Evolutionary conservation across 2,797 vertebrate genomes (phyloP).

Genomic region (Balearica regulorum): DNA sequence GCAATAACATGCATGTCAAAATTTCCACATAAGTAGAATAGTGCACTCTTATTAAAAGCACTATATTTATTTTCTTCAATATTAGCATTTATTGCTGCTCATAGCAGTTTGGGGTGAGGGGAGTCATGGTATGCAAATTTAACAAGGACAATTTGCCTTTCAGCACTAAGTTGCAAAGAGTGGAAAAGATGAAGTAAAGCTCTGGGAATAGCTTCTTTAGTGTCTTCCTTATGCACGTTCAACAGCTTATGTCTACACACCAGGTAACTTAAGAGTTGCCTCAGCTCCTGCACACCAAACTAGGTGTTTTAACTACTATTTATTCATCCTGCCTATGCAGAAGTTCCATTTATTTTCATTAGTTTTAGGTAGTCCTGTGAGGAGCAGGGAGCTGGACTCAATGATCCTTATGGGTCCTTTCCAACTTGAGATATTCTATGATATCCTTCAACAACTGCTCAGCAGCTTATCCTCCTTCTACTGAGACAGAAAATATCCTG

Average conservation of each 20-base stretch:
- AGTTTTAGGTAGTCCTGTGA: too few species aligned
- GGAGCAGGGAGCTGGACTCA: too few species aligned
- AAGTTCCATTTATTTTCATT: neutral
- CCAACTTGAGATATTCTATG: too few species aligned
- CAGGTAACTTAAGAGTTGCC: neutral
- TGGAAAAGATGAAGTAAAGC: neutral
- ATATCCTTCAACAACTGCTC: neutral
- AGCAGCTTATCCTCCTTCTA: neutral
- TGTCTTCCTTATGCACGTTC: neutral
- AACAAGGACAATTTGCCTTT: neutral
- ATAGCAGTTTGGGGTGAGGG: neutral
- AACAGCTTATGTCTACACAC: neutral
- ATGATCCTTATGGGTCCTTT: too few species aligned
- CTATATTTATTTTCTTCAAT: neutral
- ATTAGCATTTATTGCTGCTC: neutral
- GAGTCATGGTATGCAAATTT: neutral
- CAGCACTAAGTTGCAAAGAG: neutral
- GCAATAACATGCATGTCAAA: neutral
- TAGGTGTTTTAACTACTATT: neutral
- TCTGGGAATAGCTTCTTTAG: neutral
- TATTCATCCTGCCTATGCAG: neutral
- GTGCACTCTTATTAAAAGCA: neutral
- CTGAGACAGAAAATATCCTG: neutral
- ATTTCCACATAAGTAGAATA: neutral
- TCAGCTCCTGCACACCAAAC: neutral